phyloP scores from a whole-genome alignment of 35 echinoderm and acorn worm species.

The Strongylocentrotus purpuratus region DNA sequence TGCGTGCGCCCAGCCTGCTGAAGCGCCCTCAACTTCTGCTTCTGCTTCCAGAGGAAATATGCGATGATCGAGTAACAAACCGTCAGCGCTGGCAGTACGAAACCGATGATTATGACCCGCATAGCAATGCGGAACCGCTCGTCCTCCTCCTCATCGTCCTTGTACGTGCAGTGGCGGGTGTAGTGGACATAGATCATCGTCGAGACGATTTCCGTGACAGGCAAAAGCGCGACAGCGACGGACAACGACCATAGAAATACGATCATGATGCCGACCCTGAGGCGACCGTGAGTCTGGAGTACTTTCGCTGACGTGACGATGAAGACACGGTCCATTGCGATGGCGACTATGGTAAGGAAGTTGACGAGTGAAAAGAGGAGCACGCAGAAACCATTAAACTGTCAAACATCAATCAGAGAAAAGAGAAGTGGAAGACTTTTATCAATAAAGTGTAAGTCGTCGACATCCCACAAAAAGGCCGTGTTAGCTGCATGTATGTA shows the following conservation, averaged over 20 bases:
- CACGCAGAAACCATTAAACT: not conserved
- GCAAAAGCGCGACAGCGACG: not conserved
- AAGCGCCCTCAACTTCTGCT: not conserved
- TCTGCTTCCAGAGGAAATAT: not conserved
- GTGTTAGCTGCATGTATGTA: too few relatives aligned
- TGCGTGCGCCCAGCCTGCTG: not conserved
- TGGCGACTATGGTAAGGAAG: not conserved
- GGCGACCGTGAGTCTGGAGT: not conserved
- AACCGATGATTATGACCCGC: not conserved
- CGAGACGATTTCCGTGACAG: not conserved
- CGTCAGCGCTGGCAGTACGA: not conserved
- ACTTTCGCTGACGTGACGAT: not conserved
- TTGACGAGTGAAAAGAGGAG: not conserved
- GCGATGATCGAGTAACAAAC: not conserved
- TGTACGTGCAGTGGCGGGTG: not conserved
- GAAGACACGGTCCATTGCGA: not conserved
- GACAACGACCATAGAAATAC: not conserved
- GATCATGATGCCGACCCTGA: not conserved
- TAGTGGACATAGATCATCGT: not conserved
- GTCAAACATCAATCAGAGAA: not conserved
- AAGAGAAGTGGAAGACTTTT: not conserved
- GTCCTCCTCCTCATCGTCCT: not conserved
- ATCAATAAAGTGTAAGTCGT: too few relatives aligned
- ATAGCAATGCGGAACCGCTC: not conserved
- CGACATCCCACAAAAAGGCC: too few relatives aligned